Conservation (phyloP, 2,113 vertebrate species). For the Rhagologus leucostigma region DNA sequence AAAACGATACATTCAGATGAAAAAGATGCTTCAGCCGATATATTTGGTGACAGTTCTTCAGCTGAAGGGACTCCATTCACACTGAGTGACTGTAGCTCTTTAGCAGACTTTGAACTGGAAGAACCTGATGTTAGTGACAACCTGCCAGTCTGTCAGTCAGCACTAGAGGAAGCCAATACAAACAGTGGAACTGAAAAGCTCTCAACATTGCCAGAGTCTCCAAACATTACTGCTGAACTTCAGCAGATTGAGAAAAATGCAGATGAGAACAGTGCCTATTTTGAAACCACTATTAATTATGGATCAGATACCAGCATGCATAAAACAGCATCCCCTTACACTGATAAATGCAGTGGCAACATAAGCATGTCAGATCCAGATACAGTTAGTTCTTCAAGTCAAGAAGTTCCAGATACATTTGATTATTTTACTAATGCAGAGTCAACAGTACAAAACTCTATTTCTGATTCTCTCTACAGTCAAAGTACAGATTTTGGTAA, state of each 20-base stretch:
- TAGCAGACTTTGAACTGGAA: background rate
- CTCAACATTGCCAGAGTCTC: background rate
- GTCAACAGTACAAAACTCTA: background rate
- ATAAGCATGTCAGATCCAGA: background rate
- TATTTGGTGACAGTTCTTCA: constrained; percentile 9
- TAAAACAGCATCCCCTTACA: background rate
- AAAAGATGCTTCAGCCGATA: background rate
- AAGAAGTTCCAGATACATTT: background rate
- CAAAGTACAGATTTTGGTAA: background rate
- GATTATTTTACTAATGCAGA: background rate
- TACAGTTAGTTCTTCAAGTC: background rate
- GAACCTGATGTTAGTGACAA: background rate
- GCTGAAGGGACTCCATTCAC: constrained; percentile 68
- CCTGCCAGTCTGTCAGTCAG: background rate
- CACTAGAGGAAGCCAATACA: fast-evolving
- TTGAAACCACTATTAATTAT: background rate
- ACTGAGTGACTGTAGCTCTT: constrained; percentile 59
- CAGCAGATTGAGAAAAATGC: background rate
- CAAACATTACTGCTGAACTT: background rate
- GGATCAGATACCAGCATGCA: background rate
- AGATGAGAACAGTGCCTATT: background rate
- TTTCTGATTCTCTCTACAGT: background rate
- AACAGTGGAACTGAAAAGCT: background rate
- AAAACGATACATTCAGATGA: background rate
- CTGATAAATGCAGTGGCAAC: fast-evolving